These are phyloP conservation scores for Nyctereutes procyonoides DNA, from an alignment of 2,113 vertebrate species.

Conservation along the genomic window DNA sequence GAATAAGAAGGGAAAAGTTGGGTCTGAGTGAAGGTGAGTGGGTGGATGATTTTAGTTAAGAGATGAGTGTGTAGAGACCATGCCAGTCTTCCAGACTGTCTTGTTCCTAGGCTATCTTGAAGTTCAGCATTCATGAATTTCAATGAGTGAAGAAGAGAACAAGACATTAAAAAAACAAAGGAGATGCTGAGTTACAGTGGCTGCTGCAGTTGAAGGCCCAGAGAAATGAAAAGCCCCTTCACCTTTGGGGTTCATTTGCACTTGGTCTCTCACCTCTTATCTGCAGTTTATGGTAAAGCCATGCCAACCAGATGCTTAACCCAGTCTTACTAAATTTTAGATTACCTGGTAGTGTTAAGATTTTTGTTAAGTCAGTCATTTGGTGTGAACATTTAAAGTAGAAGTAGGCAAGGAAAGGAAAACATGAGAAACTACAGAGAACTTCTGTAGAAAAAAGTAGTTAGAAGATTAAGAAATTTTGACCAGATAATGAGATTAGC, in stretches of 20 bases:
- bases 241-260: not conserved
- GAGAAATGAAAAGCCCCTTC: slow-evolving; percentile 26
- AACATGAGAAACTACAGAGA: slow-evolving; percentile 39
- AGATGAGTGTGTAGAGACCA: not conserved
- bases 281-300: not conserved
- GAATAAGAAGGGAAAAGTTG: not conserved
- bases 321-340: not conserved
- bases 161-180: not conserved
- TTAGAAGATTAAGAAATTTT: slow-evolving; percentile 38
- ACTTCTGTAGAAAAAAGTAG: not conserved
- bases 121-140: not conserved
- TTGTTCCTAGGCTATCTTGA: not conserved
- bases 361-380: slow-evolving; percentile 34
- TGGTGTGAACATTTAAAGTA: not conserved
- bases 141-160: not conserved
- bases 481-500: not conserved
- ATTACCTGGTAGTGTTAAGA: not conserved
- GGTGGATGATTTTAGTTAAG: not conserved
- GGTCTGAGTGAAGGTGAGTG: not conserved
- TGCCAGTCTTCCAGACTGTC: not conserved
- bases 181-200: not conserved
- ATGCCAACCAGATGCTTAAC: not conserved
- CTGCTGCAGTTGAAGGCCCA: not conserved
- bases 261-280: not conserved
- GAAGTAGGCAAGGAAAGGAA: slow-evolving; percentile 2